These are phyloP conservation scores for Limenitis camilla DNA, from an alignment of 2,888 invertebrate genomes.

Conservation along the genomic window DNA sequence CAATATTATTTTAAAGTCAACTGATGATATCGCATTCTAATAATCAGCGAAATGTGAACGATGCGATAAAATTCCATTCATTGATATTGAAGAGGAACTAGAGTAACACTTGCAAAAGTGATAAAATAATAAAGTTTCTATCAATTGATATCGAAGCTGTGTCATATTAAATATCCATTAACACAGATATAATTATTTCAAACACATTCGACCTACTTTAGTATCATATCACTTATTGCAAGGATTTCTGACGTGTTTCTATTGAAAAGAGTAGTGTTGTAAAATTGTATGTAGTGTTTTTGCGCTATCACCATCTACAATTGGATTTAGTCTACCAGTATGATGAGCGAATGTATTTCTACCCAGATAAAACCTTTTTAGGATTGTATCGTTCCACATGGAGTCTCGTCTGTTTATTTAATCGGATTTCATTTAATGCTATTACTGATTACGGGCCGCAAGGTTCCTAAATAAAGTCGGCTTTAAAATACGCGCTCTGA, in stretches of 20 bases:
- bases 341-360: no score
- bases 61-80: constrained; percentile 11
- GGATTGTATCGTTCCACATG: neutral
- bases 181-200: neutral
- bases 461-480: constrained; percentile 2
- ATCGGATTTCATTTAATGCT: constrained; percentile 44
- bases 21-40: constrained; percentile 2
- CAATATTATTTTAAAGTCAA: constrained; percentile 14
- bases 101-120: constrained; percentile 1
- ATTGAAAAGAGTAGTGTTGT: neutral
- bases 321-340: no score
- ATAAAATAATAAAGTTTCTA: constrained; percentile 6
- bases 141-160: neutral
- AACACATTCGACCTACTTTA: neutral
- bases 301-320: no score
- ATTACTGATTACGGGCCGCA: constrained; percentile 25
- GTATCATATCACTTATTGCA: no score
- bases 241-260: no score
- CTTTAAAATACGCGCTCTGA: neutral
- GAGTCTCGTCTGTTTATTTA: constrained; percentile 30
- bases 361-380: no score
- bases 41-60: constrained; percentile 3
- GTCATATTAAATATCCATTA: neutral
- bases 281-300: no score
- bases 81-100: constrained; percentile 1